These are phyloP conservation scores for Spodoptera litura DNA, from an alignment of 1,140 invertebrate species.

Conservation along the genomic window DNA sequence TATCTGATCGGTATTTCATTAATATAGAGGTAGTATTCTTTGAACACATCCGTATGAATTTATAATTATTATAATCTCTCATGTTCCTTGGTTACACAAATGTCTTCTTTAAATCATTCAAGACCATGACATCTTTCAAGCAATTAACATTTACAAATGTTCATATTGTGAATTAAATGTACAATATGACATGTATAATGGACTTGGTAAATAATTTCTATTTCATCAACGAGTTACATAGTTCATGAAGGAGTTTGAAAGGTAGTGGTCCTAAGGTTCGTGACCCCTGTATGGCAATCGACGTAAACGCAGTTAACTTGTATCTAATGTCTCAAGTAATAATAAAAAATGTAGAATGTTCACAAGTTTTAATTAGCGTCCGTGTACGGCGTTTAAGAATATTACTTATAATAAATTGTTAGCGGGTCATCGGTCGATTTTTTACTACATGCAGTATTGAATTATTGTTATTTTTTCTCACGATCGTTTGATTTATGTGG, in stretches of 20 bases:
- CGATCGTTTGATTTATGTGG: no score
- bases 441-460: not conserved
- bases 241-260: no score
- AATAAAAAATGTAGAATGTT: slow-evolving; percentile 1
- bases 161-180: no score
- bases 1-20: no score
- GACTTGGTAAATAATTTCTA: not conserved
- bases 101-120: no score
- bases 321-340: slow-evolving; percentile 3
- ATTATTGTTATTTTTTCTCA: no score
- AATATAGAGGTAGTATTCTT: no score
- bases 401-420: not conserved
- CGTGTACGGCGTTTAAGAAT: not conserved
- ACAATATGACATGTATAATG: not conserved
- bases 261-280: not conserved
- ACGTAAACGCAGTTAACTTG: not conserved
- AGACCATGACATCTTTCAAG: no score
- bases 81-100: no score
- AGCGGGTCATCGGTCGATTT: not conserved
- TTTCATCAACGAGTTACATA: not conserved
- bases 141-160: no score
- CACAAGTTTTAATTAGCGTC: slow-evolving; percentile 6
- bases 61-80: no score
- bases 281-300: not conserved
- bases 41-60: no score